A percentile compares a stretch with the other conserved stretches of the same genome.
These are phyloP conservation scores for Seira sanloemensis DNA, from an alignment of 2,888 invertebrate species.

Conservation along the genomic window DNA sequence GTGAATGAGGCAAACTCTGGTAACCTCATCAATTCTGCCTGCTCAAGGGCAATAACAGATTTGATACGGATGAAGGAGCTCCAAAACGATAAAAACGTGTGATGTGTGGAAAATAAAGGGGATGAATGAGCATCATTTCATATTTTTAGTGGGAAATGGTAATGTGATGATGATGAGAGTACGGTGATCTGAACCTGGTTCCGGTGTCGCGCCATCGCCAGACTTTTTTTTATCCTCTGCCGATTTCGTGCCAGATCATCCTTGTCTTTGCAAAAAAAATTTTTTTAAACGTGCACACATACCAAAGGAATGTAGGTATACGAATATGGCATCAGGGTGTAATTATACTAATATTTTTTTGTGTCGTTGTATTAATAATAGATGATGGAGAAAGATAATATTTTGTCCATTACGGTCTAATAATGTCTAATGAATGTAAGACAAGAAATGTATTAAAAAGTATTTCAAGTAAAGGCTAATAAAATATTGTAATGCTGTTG, in stretches of 20 bases:
- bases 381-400: neutral
- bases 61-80: conserved; percentile 47
- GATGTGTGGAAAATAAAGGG: neutral
- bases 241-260: neutral
- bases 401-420: neutral
- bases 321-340: neutral
- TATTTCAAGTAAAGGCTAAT: neutral
- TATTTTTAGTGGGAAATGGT: neutral
- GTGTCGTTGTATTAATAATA: neutral
- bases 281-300: neutral
- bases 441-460: neutral
- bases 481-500: neutral
- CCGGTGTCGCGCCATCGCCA: neutral
- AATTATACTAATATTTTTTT: neutral
- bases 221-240: neutral
- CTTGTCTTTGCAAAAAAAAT: conserved; percentile 3
- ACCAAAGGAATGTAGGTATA: neutral
- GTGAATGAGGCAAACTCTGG: neutral
- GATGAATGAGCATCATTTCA: neutral
- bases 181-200: neutral
- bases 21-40: neutral
- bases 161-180: neutral
- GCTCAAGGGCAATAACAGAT: conserved; percentile 40
- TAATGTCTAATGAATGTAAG: no score
- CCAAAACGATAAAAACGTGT: conserved; percentile 45